Base-by-base conservation (phyloP, 2,797 vertebrate genomes). In the Mormyrus proboscirostris region DNA sequence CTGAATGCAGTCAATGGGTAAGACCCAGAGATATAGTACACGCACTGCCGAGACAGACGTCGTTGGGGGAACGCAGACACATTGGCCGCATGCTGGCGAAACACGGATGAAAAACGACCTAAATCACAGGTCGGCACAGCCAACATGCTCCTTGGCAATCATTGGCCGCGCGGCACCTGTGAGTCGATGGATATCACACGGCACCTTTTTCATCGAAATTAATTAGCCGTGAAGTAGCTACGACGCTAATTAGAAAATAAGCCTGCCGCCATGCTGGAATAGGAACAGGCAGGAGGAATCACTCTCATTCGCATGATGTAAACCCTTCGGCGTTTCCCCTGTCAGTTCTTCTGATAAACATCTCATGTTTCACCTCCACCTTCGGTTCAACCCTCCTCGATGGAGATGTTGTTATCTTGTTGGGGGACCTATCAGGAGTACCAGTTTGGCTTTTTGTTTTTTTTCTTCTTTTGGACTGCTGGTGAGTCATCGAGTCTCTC, bases 331-430 rank as follows among this genome's bases (percentile, higher is more conserved):
- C 8, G 3, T 8, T 41, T 41, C 50, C 25, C 38, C 73, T 33
- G 87, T 65, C 89, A 90, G 14, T 50, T 90, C 53, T 4, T 25
- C 85, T 76, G 89, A 90, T 88, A 82, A 25, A 49, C 50, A 90
- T 88, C 86, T 82, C 19, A 16, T 47, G n/a, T 86, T 55, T 41
- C 33, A 59, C 50, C 86, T 90, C 14, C 29, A 44, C 50, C 82
- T 82, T 51, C 49, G 51, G 53, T 51, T 53, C 38, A 79, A 49
- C 85, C 82, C 86, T 44, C 47, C 90, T 91, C 76, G 33, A 49
- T 88, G 87, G 69, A 92, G 91, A 92, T 85, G 73, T 89, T 85
- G 73, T 89, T 90, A 92, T 91, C 90, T 89, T 47, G 88, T 82
- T 86, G 59, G 73, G 88, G 55, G 1, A 55, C 89, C 89, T 89